phyloP scores from a whole-genome alignment of 2,888 invertebrate species.

The Troides aeacus region DNA sequence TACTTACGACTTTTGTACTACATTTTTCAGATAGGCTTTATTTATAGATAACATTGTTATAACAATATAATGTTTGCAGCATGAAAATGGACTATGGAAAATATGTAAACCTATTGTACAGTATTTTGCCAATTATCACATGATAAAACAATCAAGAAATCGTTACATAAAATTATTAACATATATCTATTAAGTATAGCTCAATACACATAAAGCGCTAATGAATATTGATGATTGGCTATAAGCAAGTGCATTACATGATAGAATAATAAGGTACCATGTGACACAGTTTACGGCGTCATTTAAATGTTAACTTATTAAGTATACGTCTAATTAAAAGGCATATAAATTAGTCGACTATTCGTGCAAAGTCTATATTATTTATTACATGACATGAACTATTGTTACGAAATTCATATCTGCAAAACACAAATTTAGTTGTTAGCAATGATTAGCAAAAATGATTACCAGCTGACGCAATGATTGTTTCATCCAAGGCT shows the following conservation, averaged over 20 bases:
- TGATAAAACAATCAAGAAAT: slow-evolving; percentile 3
- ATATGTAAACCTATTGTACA: neutral
- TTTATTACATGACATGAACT: neutral
- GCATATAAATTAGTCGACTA: neutral
- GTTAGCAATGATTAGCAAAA: slow-evolving; percentile 21
- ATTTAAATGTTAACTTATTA: neutral
- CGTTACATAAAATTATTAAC: neutral
- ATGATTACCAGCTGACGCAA: slow-evolving; percentile 53
- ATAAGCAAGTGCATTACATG: neutral
- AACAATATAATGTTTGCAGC: no score
- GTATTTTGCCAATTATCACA: neutral
- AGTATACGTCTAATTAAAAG: neutral
- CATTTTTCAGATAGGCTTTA: no score
- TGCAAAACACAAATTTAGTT: slow-evolving; percentile 24
- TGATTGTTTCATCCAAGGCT: slow-evolving; percentile 63
- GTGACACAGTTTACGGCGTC: slow-evolving; percentile 10
- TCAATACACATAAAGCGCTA: neutral
- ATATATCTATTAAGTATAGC: neutral
- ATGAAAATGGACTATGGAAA: neutral
- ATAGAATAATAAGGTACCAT: neutral
- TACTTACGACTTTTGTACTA: no score
- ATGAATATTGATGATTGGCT: slow-evolving; percentile 8
- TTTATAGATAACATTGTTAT: no score
- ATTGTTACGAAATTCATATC: slow-evolving; percentile 31
- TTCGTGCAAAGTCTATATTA: neutral